phyloP scores from a whole-genome alignment of 2,888 invertebrate genomes.

The Tanypteryx hageni region DNA sequence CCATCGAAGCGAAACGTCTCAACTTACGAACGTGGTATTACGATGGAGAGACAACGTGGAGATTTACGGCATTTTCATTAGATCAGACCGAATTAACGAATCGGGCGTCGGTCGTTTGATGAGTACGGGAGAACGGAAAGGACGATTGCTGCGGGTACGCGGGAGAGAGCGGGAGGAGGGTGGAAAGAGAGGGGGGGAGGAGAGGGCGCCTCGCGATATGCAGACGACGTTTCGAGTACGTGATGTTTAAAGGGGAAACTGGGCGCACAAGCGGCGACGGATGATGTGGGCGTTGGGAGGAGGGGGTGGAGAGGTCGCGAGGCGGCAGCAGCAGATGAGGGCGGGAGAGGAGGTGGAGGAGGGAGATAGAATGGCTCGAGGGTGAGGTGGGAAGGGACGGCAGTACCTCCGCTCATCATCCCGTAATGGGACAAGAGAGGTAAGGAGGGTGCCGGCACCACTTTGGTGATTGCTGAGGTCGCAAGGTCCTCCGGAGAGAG shows the following conservation, averaged over 20 bases:
- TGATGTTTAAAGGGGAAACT: neutral
- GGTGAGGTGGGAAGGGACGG: neutral
- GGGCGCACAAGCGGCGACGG: neutral
- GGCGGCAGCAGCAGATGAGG: no score
- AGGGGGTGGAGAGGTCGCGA: no score
- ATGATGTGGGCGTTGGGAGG: neutral
- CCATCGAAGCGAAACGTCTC: neutral
- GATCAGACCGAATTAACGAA: no score
- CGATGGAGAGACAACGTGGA: neutral
- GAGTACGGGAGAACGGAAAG: neutral
- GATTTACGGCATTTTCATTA: neutral
- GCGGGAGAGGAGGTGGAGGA: neutral
- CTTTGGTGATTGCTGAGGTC: constrained; percentile 60
- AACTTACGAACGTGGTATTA: neutral
- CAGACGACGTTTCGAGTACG: neutral
- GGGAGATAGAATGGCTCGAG: neutral
- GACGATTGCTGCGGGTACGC: neutral
- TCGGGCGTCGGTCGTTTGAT: neutral
- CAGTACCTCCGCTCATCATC: neutral
- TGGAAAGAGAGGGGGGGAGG: no score
- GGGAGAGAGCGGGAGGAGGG: no score
- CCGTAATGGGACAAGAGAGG: constrained; percentile 52
- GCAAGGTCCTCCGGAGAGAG: constrained; percentile 41
- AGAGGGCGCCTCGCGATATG: no score
- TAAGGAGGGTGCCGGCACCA: constrained; percentile 53